A percentile compares a stretch with the other conserved stretches of the same genome.
These are phyloP conservation scores for Drosophila pallidifrons DNA, from an alignment of 1,140 invertebrate species.

Conservation along the genomic window DNA sequence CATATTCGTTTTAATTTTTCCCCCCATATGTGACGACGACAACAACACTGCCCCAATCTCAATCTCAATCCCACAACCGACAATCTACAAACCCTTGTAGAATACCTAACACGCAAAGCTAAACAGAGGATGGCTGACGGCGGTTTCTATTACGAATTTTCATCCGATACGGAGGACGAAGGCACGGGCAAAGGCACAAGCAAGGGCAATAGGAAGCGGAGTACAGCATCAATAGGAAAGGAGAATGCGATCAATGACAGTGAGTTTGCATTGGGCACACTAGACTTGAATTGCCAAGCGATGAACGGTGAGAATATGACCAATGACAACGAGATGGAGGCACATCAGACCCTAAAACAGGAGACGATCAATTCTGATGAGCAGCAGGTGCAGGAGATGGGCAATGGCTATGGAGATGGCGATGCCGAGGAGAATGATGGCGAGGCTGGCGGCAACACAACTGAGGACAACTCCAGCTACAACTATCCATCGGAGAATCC, in stretches of 20 bases:
- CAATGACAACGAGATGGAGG: too few species aligned
- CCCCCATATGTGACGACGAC: slow-evolving; percentile 2
- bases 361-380: background rate
- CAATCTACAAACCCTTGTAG: background rate
- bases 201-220: too few species aligned
- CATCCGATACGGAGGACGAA: background rate
- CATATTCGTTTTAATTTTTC: background rate
- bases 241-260: too few species aligned
- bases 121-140: background rate
- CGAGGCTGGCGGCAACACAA: background rate
- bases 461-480: background rate
- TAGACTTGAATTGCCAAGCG: too few species aligned
- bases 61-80: too few species aligned
- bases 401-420: background rate
- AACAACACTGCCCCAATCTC: too few species aligned
- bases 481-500: slow-evolving; percentile 90
- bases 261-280: too few species aligned
- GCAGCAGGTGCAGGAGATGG: background rate
- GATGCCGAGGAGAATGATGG: background rate
- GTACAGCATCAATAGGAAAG: too few species aligned
- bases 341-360: too few species aligned
- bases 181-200: too few species aligned
- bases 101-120: background rate
- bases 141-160: background rate
- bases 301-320: too few species aligned